Conservation (phyloP, 2,113 vertebrate genomes). For the Bungarus multicinctus region DNA sequence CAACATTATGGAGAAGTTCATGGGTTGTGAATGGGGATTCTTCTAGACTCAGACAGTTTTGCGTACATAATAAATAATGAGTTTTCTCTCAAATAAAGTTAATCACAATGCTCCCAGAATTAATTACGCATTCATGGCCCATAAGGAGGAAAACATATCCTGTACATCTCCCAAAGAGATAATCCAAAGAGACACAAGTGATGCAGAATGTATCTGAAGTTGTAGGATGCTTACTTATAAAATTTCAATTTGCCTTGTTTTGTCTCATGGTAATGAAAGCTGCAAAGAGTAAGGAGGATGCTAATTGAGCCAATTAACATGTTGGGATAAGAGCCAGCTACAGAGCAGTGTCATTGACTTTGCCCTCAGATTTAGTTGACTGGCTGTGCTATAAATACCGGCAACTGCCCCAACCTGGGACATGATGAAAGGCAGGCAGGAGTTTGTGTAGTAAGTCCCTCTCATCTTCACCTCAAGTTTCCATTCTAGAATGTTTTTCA, state of each 20-base stretch:
- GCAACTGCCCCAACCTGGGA: conserved; percentile 25
- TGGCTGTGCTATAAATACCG: conserved; percentile 41
- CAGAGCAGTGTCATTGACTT: conserved; percentile 52
- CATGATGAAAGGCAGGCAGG: conserved; percentile 61
- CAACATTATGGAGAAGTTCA: neutral
- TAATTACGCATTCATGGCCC: conserved; percentile 14
- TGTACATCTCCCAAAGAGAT: conserved; percentile 48
- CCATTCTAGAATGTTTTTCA: conserved; percentile 36
- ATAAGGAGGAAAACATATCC: conserved; percentile 53
- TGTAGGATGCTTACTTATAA: neutral
- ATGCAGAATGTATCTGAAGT: conserved; percentile 50
- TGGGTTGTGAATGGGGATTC: neutral
- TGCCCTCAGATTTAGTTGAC: conserved; percentile 39
- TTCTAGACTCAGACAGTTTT: neutral
- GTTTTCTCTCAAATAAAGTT: neutral
- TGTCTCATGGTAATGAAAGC: conserved; percentile 61
- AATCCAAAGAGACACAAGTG: conserved; percentile 51
- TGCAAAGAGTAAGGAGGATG: conserved; percentile 22
- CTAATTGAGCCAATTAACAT: conserved; percentile 61
- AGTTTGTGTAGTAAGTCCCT: conserved; percentile 16
- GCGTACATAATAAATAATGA: too few relatives aligned
- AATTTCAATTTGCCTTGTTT: conserved; percentile 20
- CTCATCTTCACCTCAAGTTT: conserved; percentile 33
- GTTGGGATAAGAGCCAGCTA: conserved; percentile 37
- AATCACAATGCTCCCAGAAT: too few relatives aligned